Evolutionary conservation across 2,888 invertebrate species (phyloP), one percentile per base, ranked within the genome.

Genomic region (Drosophila prostipennis): DNA sequence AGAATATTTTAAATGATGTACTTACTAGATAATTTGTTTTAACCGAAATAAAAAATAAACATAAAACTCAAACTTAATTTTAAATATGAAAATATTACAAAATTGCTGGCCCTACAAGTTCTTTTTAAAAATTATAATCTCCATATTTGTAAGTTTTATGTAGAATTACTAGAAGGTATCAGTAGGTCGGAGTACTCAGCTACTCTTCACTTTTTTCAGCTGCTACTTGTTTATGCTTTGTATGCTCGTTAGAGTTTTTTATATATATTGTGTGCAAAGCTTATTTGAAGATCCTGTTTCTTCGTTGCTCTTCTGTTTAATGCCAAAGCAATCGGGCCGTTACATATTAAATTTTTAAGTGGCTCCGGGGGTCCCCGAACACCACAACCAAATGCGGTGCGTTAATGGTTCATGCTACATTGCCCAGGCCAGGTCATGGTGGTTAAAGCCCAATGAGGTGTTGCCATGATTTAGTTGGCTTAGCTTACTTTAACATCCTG

Each of bases 401-500:
- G 74, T 76, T 83, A 83, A 81, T 81, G 81, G 70, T 57, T 77
- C 67, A 64, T 77, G 74, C 78, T 63, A 76, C 81, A 79, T 80
- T 78, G 78, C 72, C 74, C 78, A 76, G 46, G 58, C 57, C 68
- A 60, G 80, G 81, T 72, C 68, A 81, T 72, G 78, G 77, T 78
- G 81, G 75, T 84, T 84, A 76, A 78, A 67, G 80, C 80, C 65
- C 84, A 82, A 82, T 84, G 82, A 82, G 80, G 78, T 82, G 82
- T 80, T 52, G 77, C 81, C 72, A 54, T 82, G 79, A 83, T 77
- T 80, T 75, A 84, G 80, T 73, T 77, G 61, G 68, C 39, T 61
- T 65, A 45, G 61, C 61, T 61, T 37, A 29, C 49, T 45, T 46
- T 40, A 37, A 32, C 37, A 32, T 39, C 23, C 26, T 14, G 7